Evolutionary conservation across 2,113 vertebrate species (phyloP).

Genomic region (Megalops atlanticus): DNA sequence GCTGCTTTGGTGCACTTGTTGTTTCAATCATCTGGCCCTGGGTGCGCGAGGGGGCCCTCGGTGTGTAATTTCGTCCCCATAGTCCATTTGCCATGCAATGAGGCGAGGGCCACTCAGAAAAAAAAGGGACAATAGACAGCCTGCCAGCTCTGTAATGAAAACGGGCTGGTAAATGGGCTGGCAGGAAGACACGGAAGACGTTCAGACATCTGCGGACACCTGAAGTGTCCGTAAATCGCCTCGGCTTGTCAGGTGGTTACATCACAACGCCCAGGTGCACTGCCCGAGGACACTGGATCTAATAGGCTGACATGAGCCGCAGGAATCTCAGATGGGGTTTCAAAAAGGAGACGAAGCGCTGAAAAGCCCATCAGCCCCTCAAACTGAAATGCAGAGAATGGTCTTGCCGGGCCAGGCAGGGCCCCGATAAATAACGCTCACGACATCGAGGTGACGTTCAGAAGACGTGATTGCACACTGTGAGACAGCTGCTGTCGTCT

Average conservation of each 20-base stretch:
- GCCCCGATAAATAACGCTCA: not conserved
- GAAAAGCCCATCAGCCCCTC: constrained; percentile 3
- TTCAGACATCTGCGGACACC: constrained; percentile 52
- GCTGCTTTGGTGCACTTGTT: not conserved
- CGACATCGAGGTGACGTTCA: not conserved
- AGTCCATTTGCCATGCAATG: constrained; percentile 31
- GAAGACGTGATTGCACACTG: not conserved
- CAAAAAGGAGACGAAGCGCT: not conserved
- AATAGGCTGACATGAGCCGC: constrained; percentile 38
- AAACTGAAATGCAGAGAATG: not conserved
- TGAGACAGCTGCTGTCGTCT: not conserved
- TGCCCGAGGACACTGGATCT: constrained; percentile 45
- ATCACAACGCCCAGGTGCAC: constrained; percentile 53
- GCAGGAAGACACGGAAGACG: constrained; percentile 30
- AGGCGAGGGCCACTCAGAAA: not conserved
- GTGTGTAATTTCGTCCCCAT: constrained; percentile 16
- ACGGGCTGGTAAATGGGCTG: constrained; percentile 18
- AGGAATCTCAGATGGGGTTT: constrained; percentile 45
- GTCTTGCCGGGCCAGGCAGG: not conserved
- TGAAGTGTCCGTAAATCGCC: constrained; percentile 52
- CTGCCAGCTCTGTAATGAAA: constrained; percentile 12
- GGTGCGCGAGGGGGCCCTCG: not conserved
- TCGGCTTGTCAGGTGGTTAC: constrained; percentile 33
- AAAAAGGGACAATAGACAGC: constrained; percentile 5
- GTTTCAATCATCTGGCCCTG: not conserved